These are phyloP conservation scores for Volucella inanis DNA, from an alignment of 2,888 invertebrate species.

Conservation along the genomic window DNA sequence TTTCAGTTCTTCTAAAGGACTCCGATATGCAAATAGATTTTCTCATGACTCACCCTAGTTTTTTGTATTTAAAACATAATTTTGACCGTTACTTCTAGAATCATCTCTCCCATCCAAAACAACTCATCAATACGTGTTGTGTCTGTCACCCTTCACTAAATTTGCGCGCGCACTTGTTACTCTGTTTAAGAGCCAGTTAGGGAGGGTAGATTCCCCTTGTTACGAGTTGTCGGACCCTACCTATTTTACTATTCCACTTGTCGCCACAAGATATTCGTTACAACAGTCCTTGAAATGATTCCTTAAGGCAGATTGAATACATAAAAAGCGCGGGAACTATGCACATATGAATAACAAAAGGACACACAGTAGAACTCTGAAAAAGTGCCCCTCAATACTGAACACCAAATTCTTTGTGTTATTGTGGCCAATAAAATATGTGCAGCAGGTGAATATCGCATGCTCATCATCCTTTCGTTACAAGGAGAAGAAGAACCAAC, in stretches of 20 bases:
- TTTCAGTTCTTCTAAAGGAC: neutral
- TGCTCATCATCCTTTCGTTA: constrained; percentile 54
- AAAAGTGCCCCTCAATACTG: constrained; percentile 26
- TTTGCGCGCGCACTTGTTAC: constrained; percentile 74
- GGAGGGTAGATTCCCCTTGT: constrained; percentile 42
- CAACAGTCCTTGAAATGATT: constrained; percentile 26
- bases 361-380: constrained; percentile 56
- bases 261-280: constrained; percentile 54
- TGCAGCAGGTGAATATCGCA: constrained; percentile 72
- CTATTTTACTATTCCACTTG: constrained; percentile 57
- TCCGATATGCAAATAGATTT: constrained; percentile 62
- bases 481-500: neutral
- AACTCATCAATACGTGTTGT: constrained; percentile 9
- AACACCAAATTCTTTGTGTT: neutral
- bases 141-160: constrained; percentile 53
- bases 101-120: constrained; percentile 33
- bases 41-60: constrained; percentile 20
- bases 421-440: constrained; percentile 40
- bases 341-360: constrained; percentile 33
- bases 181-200: constrained; percentile 21
- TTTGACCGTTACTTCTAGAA: constrained; percentile 71
- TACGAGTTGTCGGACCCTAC: constrained; percentile 5
- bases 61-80: constrained; percentile 1
- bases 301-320: neutral
- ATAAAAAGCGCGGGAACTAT: constrained; percentile 63